Percentiles rank a stretch among this genome's conserved stretches.
phyloP scores from a whole-genome alignment of 2,888 invertebrate species.

The Phyto melanocephala region DNA sequence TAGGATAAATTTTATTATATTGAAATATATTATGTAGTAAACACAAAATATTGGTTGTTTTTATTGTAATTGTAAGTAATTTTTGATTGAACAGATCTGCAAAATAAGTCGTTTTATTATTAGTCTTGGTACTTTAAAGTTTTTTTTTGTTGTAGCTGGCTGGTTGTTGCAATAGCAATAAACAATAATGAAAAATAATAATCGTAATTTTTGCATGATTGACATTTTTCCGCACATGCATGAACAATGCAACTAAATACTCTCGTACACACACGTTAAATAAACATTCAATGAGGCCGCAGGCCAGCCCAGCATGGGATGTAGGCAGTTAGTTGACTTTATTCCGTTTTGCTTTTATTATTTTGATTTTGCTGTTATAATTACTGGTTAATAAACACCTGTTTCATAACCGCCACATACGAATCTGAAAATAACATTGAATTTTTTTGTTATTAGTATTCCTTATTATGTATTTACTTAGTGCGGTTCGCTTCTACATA shows the following conservation, averaged over 20 bases:
- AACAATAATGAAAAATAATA: slow-evolving; percentile 67
- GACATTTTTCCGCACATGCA: slow-evolving; percentile 72
- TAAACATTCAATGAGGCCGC: slow-evolving; percentile 2
- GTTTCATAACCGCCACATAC: slow-evolving; percentile 34
- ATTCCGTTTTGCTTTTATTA: slow-evolving; percentile 40
- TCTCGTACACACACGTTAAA: neutral
- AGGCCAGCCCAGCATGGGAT: neutral
- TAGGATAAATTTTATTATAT: too few species aligned
- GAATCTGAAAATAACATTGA: neutral
- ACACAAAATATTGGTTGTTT: too few species aligned
- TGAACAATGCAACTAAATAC: slow-evolving; percentile 65
- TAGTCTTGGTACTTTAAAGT: neutral
- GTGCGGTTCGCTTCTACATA: neutral
- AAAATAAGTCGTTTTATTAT: neutral
- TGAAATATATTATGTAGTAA: too few species aligned
- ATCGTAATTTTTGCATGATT: slow-evolving; percentile 73
- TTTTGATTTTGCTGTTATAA: slow-evolving; percentile 59
- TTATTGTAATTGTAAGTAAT: too few species aligned
- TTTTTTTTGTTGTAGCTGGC: neutral
- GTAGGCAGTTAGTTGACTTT: neutral
- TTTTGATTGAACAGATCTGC: neutral
- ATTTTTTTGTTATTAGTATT: slow-evolving; percentile 17
- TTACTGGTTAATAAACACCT: slow-evolving; percentile 63
- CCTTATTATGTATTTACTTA: slow-evolving; percentile 4
- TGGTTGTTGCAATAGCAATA: slow-evolving; percentile 46